These are phyloP conservation scores for Sitobion miscanthi DNA, from an alignment of 1,140 invertebrate species.

Conservation along the genomic window DNA sequence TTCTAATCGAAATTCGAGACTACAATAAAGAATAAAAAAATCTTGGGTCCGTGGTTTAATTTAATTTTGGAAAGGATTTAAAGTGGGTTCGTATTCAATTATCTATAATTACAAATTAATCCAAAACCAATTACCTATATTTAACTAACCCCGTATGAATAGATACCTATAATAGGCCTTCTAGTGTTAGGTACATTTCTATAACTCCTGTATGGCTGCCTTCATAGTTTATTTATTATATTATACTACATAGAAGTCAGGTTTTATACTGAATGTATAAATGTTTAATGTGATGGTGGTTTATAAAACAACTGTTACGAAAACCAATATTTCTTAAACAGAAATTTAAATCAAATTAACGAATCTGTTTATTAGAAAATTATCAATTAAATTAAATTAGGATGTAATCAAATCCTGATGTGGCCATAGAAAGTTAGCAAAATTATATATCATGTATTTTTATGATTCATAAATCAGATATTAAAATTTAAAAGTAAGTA, in stretches of 20 bases:
- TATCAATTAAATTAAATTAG: not conserved
- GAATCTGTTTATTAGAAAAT: not conserved
- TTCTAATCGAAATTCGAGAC: not conserved
- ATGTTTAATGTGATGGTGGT: not conserved
- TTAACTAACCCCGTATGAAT: no score
- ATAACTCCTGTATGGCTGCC: no score
- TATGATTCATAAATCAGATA: not conserved
- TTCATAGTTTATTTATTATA: no score
- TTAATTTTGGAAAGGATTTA: no score
- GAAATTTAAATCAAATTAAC: not conserved
- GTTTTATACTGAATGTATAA: not conserved
- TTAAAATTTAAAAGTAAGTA: not conserved
- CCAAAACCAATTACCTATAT: no score
- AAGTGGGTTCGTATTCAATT: no score
- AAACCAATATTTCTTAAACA: not conserved
- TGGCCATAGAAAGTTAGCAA: not conserved
- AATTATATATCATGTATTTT: not conserved
- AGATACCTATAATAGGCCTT: no score
- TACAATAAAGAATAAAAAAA: not conserved
- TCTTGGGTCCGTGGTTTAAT: not conserved
- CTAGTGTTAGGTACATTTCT: no score
- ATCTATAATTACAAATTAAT: no score
- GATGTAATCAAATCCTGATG: not conserved
- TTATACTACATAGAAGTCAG: not conserved
- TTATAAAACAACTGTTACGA: not conserved